A percentile compares a stretch with the other conserved stretches of the same genome.
These are phyloP conservation scores for Cheilosia soror DNA, from an alignment of 2,888 invertebrate genomes.

Conservation along the genomic window DNA sequence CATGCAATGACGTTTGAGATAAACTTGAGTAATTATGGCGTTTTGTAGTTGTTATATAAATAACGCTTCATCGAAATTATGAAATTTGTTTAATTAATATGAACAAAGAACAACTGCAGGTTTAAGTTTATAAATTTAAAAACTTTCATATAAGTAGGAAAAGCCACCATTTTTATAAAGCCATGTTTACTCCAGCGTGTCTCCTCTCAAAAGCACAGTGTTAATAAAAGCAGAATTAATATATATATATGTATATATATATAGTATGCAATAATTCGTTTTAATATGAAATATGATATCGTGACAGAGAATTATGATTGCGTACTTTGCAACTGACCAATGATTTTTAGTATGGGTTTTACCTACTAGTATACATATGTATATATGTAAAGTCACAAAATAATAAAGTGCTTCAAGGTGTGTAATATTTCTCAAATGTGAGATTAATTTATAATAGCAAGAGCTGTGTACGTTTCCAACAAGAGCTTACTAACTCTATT, in stretches of 20 bases:
- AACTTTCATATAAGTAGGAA: constrained; percentile 2
- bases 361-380: constrained; percentile 41
- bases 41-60: neutral
- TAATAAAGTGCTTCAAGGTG: constrained; percentile 15
- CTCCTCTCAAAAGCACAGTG: constrained; percentile 64
- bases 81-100: neutral
- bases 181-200: constrained; percentile 67
- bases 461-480: constrained; percentile 5
- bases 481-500: neutral
- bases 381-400: constrained; percentile 37
- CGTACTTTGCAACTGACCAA: constrained; percentile 34
- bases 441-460: neutral
- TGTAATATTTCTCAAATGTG: constrained; percentile 9
- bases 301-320: constrained; percentile 12
- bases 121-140: neutral
- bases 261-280: neutral
- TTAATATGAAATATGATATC: constrained; percentile 27
- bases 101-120: too few species aligned
- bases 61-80: neutral
- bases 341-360: constrained; percentile 16
- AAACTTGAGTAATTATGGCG: constrained; percentile 66
- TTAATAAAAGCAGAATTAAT: constrained; percentile 58
- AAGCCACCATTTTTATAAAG: constrained; percentile 21
- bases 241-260: constrained; percentile 3
- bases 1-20: constrained; percentile 59